These are phyloP conservation scores for Euschistus heros DNA, from an alignment of 1,140 invertebrate species.

Conservation along the genomic window DNA sequence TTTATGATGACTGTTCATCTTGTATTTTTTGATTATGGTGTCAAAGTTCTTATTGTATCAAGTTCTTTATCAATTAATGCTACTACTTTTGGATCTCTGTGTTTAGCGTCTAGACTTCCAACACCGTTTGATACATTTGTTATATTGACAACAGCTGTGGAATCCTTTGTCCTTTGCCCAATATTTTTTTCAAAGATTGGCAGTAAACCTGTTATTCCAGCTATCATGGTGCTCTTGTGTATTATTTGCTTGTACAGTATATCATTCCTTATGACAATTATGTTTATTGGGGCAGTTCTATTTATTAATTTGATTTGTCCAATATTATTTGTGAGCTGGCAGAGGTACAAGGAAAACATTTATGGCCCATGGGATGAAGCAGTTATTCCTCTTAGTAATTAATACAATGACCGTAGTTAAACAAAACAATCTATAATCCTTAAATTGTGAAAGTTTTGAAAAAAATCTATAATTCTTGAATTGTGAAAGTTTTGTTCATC, in stretches of 20 bases:
- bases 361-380: constrained; percentile 95
- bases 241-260: constrained; percentile 32
- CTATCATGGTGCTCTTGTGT: constrained; percentile 34
- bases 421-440: too few relatives aligned
- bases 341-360: constrained; percentile 84
- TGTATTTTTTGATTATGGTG: constrained; percentile 83
- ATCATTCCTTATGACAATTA: constrained; percentile 44
- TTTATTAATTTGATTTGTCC: constrained; percentile 69
- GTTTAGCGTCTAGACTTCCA: constrained; percentile 79
- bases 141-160: constrained; percentile 70
- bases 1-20: constrained; percentile 81
- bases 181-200: constrained; percentile 54
- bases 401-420: background rate
- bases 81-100: constrained; percentile 85
- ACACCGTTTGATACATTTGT: constrained; percentile 79
- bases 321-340: constrained; percentile 63
- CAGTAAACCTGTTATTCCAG: constrained; percentile 32
- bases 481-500: too few relatives aligned
- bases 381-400: constrained; percentile 36
- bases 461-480: too few relatives aligned
- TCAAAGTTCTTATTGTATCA: constrained; percentile 64
- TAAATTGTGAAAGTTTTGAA: too few relatives aligned
- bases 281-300: constrained; percentile 49
- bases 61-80: constrained; percentile 81
- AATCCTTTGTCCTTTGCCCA: constrained; percentile 81